Evolutionary conservation across 1,140 invertebrate species (phyloP).

Genomic region (Colletes latitarsis): DNA sequence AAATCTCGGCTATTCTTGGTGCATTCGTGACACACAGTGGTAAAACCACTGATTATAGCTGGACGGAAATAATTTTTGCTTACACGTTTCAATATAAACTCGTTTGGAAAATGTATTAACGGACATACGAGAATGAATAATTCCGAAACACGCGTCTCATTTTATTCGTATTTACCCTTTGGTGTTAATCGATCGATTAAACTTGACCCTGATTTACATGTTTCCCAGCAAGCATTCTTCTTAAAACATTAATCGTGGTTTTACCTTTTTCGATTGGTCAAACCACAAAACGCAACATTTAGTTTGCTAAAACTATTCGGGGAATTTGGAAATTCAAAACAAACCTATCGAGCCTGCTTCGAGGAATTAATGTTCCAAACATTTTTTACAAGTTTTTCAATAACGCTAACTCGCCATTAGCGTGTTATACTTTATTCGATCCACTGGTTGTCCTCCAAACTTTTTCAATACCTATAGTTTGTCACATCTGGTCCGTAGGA

Average conservation of each 20-base stretch:
- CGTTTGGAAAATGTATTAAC: too few species aligned
- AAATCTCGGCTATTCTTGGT: constrained; percentile 8
- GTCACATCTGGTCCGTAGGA: not conserved
- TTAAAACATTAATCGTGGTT: too few species aligned
- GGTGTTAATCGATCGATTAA: too few species aligned
- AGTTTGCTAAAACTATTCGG: not conserved
- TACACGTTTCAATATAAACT: too few species aligned
- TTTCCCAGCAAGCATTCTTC: too few species aligned
- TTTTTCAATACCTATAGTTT: not conserved
- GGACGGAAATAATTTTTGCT: too few species aligned
- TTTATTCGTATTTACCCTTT: too few species aligned
- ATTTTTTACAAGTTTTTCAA: not conserved
- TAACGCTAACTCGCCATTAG: not conserved
- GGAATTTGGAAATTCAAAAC: not conserved
- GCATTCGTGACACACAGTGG: not conserved
- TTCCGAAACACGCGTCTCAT: too few species aligned
- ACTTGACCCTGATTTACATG: too few species aligned
- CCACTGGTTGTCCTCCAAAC: not conserved
- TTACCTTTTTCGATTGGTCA: not conserved
- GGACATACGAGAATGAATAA: too few species aligned
- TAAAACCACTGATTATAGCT: too few species aligned
- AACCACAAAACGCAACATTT: not conserved
- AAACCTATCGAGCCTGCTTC: too few species aligned
- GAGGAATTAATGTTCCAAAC: not conserved
- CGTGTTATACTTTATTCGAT: not conserved